phyloP scores from a whole-genome alignment of 2,113 vertebrate species.

The Potamarius usumacintae region DNA sequence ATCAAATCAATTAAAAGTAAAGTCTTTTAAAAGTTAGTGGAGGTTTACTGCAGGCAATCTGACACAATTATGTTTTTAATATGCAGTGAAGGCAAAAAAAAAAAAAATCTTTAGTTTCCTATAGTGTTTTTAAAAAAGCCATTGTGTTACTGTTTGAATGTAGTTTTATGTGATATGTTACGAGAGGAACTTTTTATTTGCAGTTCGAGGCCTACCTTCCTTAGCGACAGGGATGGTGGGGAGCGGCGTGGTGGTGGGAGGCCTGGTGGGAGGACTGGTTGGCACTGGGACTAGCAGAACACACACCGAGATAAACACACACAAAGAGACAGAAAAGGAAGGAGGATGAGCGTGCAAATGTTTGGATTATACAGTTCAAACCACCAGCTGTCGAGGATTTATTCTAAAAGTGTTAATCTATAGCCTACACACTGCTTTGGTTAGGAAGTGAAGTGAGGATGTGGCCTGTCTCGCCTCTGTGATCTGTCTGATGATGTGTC shows the following conservation, averaged over 20 bases:
- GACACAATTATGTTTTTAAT: not conserved
- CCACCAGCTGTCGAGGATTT: not conserved
- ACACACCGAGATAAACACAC: slow-evolving; percentile 15
- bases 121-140: not conserved
- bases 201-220: slow-evolving; percentile 46
- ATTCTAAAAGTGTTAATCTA: not conserved
- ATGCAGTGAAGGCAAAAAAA: not conserved
- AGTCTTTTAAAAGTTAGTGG: not conserved
- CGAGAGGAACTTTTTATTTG: not conserved
- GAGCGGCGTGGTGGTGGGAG: slow-evolving; percentile 35
- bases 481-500: slow-evolving; percentile 31
- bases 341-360: not conserved
- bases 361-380: slow-evolving; percentile 12
- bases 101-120: not conserved
- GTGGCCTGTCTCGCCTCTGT: not conserved
- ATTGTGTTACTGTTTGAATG: not conserved
- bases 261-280: slow-evolving; percentile 42
- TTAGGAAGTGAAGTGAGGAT: not conserved
- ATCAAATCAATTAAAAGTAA: not conserved
- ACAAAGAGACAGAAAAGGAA: slow-evolving; percentile 23
- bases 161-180: not conserved
- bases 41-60: not conserved
- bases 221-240: slow-evolving; percentile 46
- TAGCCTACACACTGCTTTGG: not conserved
- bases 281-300: slow-evolving; percentile 42